Percentiles rank a stretch among this genome's conserved stretches.
Conservation (phyloP, 2,888 invertebrate species). For the Melinopterus prodromus region DNA sequence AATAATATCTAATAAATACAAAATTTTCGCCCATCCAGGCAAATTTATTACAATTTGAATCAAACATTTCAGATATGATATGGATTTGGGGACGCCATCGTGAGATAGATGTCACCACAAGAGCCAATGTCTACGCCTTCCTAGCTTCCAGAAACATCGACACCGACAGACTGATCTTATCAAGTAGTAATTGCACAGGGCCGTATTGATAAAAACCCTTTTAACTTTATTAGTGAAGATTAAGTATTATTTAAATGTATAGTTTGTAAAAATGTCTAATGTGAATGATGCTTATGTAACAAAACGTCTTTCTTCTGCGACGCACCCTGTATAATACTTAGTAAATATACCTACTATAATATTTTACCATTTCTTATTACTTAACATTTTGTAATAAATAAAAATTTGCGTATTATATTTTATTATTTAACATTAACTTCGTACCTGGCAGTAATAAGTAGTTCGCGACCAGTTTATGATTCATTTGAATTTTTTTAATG, state of each 20-base stretch:
- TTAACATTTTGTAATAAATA: too few relatives aligned
- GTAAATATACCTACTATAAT: too few relatives aligned
- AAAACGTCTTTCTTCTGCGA: too few relatives aligned
- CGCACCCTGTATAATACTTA: too few relatives aligned
- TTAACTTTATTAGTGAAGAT: background rate
- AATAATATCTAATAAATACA: background rate
- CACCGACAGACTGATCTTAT: conserved; percentile 75
- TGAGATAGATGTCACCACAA: conserved; percentile 70
- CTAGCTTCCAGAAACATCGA: conserved; percentile 69
- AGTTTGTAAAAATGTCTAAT: background rate
- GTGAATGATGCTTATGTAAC: background rate
- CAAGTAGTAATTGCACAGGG: conserved; percentile 69
- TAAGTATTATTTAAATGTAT: background rate
- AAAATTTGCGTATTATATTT: too few relatives aligned
- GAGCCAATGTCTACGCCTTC: conserved; percentile 72
- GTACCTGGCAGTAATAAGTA: too few relatives aligned
- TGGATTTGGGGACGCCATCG: conserved; percentile 75
- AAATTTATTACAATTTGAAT: background rate
- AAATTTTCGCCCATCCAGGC: background rate
- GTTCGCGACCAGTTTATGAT: too few relatives aligned
- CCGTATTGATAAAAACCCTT: background rate
- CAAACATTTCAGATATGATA: conserved; percentile 68
- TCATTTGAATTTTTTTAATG: too few relatives aligned
- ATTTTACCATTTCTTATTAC: too few relatives aligned
- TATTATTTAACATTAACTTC: too few relatives aligned